Conservation (phyloP, 2,797 vertebrate genomes). For the Alca torda region DNA sequence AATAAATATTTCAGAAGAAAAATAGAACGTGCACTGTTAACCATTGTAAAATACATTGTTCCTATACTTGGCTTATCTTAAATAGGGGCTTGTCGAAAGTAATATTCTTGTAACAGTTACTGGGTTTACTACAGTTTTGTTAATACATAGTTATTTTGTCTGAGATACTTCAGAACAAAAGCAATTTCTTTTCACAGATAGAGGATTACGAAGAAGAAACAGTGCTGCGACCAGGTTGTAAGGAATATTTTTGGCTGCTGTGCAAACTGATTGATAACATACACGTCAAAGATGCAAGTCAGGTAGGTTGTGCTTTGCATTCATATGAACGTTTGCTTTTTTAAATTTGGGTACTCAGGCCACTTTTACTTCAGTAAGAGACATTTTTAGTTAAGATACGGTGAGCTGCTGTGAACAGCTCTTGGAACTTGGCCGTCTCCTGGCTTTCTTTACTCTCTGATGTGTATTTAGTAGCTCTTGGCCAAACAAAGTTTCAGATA, state of each 20-base stretch:
- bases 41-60: neutral
- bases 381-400: neutral
- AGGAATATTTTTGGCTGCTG: constrained; percentile 99
- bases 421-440: neutral
- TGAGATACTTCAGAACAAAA: neutral
- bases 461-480: neutral
- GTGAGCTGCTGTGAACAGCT: neutral
- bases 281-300: constrained; percentile 97
- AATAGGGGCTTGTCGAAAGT: neutral
- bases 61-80: neutral
- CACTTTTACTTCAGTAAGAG: neutral
- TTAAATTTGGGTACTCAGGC: neutral
- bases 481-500: neutral
- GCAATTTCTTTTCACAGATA: constrained; percentile 77
- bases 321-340: neutral
- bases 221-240: constrained; percentile 91
- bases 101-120: neutral
- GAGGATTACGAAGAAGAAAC: constrained; percentile 98
- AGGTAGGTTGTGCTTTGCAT: constrained; percentile 80
- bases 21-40: neutral
- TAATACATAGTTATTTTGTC: neutral
- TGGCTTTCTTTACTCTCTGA: neutral
- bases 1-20: neutral
- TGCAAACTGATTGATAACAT: constrained; percentile 99
- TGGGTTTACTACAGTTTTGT: neutral